phyloP scores from a whole-genome alignment of 2,113 vertebrate genomes.

The Nerophis lumbriciformis region DNA sequence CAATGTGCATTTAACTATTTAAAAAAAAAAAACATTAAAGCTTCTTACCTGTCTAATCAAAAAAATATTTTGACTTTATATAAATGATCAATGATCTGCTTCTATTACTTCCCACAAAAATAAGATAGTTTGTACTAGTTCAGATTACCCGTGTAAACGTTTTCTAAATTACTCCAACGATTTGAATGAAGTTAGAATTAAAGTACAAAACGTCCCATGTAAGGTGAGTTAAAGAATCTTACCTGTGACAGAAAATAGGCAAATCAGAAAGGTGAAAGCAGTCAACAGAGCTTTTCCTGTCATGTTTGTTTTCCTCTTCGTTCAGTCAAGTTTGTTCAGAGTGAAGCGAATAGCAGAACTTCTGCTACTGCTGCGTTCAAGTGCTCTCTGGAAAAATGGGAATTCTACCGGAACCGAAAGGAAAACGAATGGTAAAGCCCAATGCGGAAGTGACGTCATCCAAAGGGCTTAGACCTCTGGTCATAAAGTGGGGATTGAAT shows the following conservation, averaged over 20 bases:
- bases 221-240: slow-evolving; percentile 23
- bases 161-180: not conserved
- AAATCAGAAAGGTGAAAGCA: slow-evolving; percentile 31
- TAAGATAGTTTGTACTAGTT: not conserved
- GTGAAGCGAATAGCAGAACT: not conserved
- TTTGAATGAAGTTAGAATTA: slow-evolving; percentile 1
- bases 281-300: slow-evolving; percentile 12
- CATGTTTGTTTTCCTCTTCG: slow-evolving; percentile 41
- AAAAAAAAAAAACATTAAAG: not conserved
- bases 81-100: not conserved
- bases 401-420: not conserved
- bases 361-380: slow-evolving; percentile 28
- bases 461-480: slow-evolving; percentile 22
- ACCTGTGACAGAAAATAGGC: slow-evolving; percentile 55
- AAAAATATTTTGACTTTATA: too few relatives aligned
- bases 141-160: not conserved
- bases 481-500: not conserved
- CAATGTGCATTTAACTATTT: too few relatives aligned
- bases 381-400: slow-evolving; percentile 29
- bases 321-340: not conserved
- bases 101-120: slow-evolving; percentile 4
- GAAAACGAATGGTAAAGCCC: slow-evolving; percentile 13
- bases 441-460: slow-evolving; percentile 28
- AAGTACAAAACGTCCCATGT: not conserved
- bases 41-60: not conserved